Evolutionary conservation across 35 echinoderm and acorn worm species (phyloP), one percentile per base, ranked within the genome.

Genomic region (Heliocidaris tuberculata): DNA sequence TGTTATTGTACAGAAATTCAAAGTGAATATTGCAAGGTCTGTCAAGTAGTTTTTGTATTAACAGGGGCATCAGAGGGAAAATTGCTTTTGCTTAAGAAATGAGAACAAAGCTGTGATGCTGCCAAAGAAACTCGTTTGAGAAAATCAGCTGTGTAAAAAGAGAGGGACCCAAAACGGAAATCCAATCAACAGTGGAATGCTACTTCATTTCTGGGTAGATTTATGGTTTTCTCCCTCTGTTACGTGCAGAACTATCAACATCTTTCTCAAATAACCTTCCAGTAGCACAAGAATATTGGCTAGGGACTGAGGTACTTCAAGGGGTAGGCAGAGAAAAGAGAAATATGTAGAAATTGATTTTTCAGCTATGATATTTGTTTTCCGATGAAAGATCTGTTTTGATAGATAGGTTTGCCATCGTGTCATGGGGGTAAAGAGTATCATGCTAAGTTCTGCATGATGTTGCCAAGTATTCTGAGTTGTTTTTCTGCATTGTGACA

Each of bases 161-260:
- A 48, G 32, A n/a, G 87, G 47, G 47, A 93, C 87, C 31, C 13
- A 89, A 42, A 89, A 89, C 87, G 91, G 91, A 93, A 50, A 93
- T 93, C 29, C 91, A 93, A 93, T 93, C 91, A 93, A 59, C 2
- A 31, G 13, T 13, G 91, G 91, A 93, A 93, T 93, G 91, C 91
- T 93, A 59, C 31, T 48, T 59, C 91, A 93, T 93, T 93, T 93
- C 48, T 93, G 91, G 91, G 91, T 30, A 93, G 91, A 93, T 48
- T 93, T 49, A 93, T 93, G 21, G 91, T 13, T 49, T 93, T 32
- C 91, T 89, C 31, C 31, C 10, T 49, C 31, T 49, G 29, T 49
- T 93, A 59, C 49, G 49, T 31, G 49, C 49, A 13, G 49, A 56
- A 92, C 90, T 93, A 93, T 93, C 91, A 93, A 93, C 91, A 93